Percentiles rank a stretch among this genome's conserved stretches.
Conservation (phyloP, 2,888 invertebrate species). For the Eutolmus rufibarbis region DNA sequence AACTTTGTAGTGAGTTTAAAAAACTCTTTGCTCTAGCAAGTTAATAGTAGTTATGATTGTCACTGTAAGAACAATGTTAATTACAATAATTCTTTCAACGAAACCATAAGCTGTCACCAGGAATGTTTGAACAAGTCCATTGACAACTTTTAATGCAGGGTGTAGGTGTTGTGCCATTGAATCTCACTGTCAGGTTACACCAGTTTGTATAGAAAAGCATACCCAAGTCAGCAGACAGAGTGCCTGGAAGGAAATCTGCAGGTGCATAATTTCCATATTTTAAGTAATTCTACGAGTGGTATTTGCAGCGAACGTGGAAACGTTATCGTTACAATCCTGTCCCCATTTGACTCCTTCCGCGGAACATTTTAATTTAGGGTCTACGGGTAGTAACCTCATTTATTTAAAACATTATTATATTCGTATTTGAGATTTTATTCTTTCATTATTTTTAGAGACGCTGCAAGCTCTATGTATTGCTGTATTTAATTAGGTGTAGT, state of each 20-base stretch:
- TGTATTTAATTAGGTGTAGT: neutral
- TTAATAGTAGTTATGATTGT: neutral
- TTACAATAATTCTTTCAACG: neutral
- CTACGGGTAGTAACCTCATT: neutral
- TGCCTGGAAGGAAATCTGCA: neutral
- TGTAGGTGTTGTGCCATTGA: neutral
- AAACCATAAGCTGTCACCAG: neutral
- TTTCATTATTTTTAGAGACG: neutral
- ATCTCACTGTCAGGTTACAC: neutral
- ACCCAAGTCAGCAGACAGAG: neutral
- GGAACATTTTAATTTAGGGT: neutral
- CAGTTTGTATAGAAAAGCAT: neutral
- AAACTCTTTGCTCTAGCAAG: too few species aligned
- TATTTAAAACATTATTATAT: neutral
- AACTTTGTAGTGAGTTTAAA: too few species aligned
- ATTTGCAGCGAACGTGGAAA: neutral
- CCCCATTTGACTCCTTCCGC: neutral
- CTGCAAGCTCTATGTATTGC: neutral
- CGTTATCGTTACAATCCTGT: neutral
- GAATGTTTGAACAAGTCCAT: neutral
- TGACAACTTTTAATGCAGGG: neutral
- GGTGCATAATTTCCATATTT: neutral
- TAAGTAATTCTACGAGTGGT: neutral
- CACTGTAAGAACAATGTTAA: neutral
- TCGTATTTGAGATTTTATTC: neutral